Conservation (phyloP, 64 coral and sea anemone species). For the Stylophora pistillata region DNA sequence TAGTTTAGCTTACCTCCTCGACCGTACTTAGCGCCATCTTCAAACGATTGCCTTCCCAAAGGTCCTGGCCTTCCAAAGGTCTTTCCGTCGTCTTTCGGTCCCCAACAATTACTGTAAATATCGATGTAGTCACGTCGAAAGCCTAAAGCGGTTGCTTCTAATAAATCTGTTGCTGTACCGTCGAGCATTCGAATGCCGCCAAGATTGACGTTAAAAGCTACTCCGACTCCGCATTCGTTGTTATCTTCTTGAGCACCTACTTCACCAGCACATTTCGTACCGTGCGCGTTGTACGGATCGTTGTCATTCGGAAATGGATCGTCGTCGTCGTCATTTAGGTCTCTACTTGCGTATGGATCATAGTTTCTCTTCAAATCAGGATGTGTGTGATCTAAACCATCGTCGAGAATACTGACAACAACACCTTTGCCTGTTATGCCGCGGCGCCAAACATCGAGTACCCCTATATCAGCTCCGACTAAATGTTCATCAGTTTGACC, state of each 20-base stretch:
- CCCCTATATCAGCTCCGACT: constrained; percentile 68
- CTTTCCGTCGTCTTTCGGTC: constrained; percentile 87
- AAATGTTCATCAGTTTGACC: constrained; percentile 62
- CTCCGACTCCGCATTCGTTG: constrained; percentile 83
- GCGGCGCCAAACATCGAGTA: constrained; percentile 70
- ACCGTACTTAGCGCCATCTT: constrained; percentile 74
- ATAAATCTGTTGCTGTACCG: constrained; percentile 71
- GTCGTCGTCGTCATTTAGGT: constrained; percentile 67
- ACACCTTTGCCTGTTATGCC: constrained; percentile 72
- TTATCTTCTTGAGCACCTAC: constrained; percentile 90
- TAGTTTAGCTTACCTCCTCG: constrained; percentile 68
- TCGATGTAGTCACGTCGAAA: constrained; percentile 78
- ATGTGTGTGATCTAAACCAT: constrained; percentile 85
- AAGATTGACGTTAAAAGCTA: constrained; percentile 85
- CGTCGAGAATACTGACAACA: constrained; percentile 81
- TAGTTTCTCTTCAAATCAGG: constrained; percentile 90
- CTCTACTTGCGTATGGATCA: constrained; percentile 76
- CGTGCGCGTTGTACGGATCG: constrained; percentile 94
- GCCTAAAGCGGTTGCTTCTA: constrained; percentile 76
- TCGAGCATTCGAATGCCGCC: constrained; percentile 92
- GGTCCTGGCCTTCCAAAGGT: constrained; percentile 86
- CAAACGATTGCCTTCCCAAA: constrained; percentile 62
- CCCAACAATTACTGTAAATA: constrained; percentile 93
- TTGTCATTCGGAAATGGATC: constrained; percentile 80
- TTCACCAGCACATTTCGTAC: constrained; percentile 89